Percentiles rank a stretch among this genome's conserved stretches.
phyloP scores from a whole-genome alignment of 2,888 invertebrate genomes.

The Eristalinus aeneus region DNA sequence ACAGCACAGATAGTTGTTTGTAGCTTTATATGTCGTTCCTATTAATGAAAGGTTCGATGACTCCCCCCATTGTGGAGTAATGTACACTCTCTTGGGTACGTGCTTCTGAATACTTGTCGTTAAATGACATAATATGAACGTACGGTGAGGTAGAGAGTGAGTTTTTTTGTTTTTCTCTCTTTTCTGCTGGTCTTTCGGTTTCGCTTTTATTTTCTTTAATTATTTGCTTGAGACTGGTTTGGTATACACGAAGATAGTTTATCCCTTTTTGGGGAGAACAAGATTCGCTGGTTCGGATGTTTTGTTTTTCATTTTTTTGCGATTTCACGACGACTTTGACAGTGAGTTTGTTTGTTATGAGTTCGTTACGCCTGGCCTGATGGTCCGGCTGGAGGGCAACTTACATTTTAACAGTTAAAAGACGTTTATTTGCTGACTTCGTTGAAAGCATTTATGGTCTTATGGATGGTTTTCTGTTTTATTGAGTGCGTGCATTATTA shows the following conservation, averaged over 20 bases:
- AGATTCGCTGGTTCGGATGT: neutral
- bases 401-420: neutral
- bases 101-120: conserved; percentile 55
- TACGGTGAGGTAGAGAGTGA: conserved; percentile 21
- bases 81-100: conserved; percentile 28
- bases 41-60: conserved; percentile 67
- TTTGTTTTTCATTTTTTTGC: neutral
- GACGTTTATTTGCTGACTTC: neutral
- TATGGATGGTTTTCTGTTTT: too few species aligned
- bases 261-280: neutral
- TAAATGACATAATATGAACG: conserved; percentile 46
- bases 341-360: neutral
- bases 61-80: conserved; percentile 32
- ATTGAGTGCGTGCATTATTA: too few species aligned
- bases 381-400: neutral
- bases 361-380: neutral
- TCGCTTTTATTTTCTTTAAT: neutral
- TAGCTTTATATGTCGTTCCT: conserved; percentile 62
- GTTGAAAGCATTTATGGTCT: neutral
- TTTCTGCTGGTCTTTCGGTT: neutral
- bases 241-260: neutral
- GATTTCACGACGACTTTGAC: neutral
- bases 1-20: conserved; percentile 41
- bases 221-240: neutral
- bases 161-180: conserved; percentile 28